A percentile compares a stretch with the other conserved stretches of the same genome.
phyloP scores from a whole-genome alignment of 2,113 vertebrate genomes.

The Helogale parvula region DNA sequence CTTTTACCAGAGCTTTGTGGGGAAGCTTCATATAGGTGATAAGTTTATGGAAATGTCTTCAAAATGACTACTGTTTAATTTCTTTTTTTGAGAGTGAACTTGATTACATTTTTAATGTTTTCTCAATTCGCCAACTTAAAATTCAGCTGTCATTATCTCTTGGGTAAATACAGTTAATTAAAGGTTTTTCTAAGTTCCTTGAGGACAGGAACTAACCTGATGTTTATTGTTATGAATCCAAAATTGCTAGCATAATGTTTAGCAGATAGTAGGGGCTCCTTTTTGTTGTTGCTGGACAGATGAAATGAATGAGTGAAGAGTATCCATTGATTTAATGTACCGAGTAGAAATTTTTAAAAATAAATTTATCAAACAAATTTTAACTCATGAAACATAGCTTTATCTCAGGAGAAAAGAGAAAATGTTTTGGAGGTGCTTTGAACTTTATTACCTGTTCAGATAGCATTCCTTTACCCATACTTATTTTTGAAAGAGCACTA shows the following conservation, averaged over 20 bases:
- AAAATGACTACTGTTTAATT: slow-evolving; percentile 28
- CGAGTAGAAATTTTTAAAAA: background rate
- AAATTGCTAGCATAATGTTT: background rate
- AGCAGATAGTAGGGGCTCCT: background rate
- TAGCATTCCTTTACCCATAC: background rate
- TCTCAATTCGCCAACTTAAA: background rate
- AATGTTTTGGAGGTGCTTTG: background rate
- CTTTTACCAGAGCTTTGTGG: slow-evolving; percentile 34
- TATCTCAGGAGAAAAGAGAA: slow-evolving; percentile 30
- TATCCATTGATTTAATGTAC: background rate
- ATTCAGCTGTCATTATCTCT: background rate
- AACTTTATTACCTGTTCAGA: background rate
- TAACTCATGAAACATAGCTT: slow-evolving; percentile 1
- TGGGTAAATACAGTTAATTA: slow-evolving; percentile 7
- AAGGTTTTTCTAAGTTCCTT: background rate
- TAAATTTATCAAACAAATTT: background rate
- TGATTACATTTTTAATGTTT: slow-evolving; percentile 23
- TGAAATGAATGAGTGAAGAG: slow-evolving; percentile 19
- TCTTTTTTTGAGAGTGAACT: slow-evolving; percentile 17
- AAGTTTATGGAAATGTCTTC: slow-evolving; percentile 15
- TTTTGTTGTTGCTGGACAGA: background rate
- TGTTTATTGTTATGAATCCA: background rate
- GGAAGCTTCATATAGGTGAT: background rate
- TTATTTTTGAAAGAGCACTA: background rate
- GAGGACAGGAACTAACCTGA: slow-evolving; percentile 7